Percentiles rank a stretch among this genome's conserved stretches.
These are phyloP conservation scores for Uropsilus gracilis DNA, from an alignment of 2,113 vertebrate genomes.

Conservation along the genomic window DNA sequence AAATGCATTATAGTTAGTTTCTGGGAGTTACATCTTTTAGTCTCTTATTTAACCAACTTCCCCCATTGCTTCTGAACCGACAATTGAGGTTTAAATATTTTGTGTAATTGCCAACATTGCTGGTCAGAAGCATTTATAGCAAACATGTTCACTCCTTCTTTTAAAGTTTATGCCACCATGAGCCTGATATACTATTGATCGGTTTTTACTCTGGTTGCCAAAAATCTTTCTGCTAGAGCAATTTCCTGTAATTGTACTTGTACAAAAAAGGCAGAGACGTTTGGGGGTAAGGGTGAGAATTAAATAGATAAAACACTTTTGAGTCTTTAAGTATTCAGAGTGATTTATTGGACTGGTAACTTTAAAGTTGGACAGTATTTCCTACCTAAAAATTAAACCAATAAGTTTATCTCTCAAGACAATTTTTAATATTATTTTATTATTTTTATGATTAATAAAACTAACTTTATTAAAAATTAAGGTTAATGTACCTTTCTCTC, in stretches of 20 bases:
- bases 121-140: slow-evolving; percentile 72
- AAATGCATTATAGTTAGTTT: not conserved
- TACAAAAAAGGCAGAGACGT: not conserved
- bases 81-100: slow-evolving; percentile 60
- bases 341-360: slow-evolving; percentile 44
- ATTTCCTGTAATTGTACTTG: slow-evolving; percentile 73
- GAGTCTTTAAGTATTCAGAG: slow-evolving; percentile 24
- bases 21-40: not conserved
- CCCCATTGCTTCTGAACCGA: not conserved
- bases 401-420: not conserved
- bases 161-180: slow-evolving; percentile 72
- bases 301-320: slow-evolving; percentile 62
- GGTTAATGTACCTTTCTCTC: not conserved
- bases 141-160: slow-evolving; percentile 64
- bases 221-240: slow-evolving; percentile 70
- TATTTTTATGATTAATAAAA: not conserved
- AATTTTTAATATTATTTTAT: not conserved
- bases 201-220: slow-evolving; percentile 68
- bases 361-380: not conserved
- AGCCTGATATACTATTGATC: slow-evolving; percentile 75
- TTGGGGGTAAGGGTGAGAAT: slow-evolving; percentile 28
- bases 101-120: slow-evolving; percentile 64
- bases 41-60: not conserved
- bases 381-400: not conserved
- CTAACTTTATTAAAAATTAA: not conserved